Evolutionary conservation across 2,113 vertebrate species (phyloP), one percentile per base, ranked within the genome.

Genomic region (Limanda limanda): DNA sequence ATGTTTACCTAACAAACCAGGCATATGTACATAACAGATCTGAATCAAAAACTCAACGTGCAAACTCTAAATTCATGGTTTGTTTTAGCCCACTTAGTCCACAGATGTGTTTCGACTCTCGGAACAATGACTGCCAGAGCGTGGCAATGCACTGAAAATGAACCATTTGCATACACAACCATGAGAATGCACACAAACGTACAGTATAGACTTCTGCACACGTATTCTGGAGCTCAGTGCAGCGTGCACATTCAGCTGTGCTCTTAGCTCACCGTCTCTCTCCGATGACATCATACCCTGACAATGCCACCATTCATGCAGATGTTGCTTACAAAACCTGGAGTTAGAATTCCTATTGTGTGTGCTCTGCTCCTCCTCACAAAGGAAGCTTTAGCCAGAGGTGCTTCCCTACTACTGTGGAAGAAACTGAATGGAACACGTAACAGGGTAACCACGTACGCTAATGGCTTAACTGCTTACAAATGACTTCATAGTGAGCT

Each of bases 251-350:
- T 95, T 97, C 96, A 98, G 97, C 96, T 97, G 96, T 87, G 95
- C 89, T 95, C 95, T 96, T 95, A 96, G 96, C 95, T 97, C 96
- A 97, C 95, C 94, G 93, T 95, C 95, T 93, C 94, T 92, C 93
- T 95, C 92, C 87, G 87, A 94, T 99, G 97, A 99, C 97, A 96
- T 99, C 97, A 98, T 91, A 94, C 93, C 64, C 90, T 83, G 93
- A 99, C 97, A 99, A 99, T 97, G 95, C 95, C 93, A 94, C 96
- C 94, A 97, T 99, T 99, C 97, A 98, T 97, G 92, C 92, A 95
- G 95, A 96, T 94, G 94, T 94, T 90, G 94, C 95, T 93, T 88
- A 95, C 95, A 97, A 96, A 96, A 96, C 95, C 95, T 95, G 95
- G 94, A 95, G 96, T 96, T 95, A 94, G 92, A 81, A 92, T 94